Evolutionary conservation across 2,888 invertebrate genomes (phyloP).

Genomic region (Imbricaverruca yamaguchii): DNA sequence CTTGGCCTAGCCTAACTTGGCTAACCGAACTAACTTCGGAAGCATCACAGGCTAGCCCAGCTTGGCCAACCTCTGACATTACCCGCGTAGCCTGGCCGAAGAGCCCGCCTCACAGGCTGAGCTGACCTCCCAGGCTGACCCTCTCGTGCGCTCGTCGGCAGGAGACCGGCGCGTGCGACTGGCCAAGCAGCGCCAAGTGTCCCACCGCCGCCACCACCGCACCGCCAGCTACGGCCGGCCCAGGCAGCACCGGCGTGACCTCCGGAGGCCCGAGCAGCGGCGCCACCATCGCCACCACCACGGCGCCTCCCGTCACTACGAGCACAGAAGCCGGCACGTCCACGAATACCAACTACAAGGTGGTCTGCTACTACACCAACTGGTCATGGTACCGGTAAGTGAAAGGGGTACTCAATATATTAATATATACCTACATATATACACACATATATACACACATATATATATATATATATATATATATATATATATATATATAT

Average conservation of each 20-base stretch:
- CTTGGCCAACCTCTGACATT: neutral
- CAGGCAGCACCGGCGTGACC: neutral
- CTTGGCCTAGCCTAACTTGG: too few species aligned
- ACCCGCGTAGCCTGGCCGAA: neutral
- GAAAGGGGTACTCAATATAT: too few species aligned
- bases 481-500: too few species aligned
- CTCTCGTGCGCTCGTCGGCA: neutral
- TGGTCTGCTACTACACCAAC: constrained; percentile 79
- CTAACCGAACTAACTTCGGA: too few species aligned
- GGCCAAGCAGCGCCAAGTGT: constrained; percentile 66
- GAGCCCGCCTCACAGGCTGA: too few species aligned
- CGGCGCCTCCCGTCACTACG: constrained; percentile 31
- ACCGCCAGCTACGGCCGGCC: neutral
- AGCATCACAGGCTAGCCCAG: too few species aligned
- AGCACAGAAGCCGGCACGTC: constrained; percentile 8
- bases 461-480: too few species aligned
- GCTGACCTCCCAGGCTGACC: too few species aligned
- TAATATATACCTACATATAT: too few species aligned
- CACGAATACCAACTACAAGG: constrained; percentile 51
- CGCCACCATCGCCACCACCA: neutral
- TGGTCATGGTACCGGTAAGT: constrained; percentile 69
- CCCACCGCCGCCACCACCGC: neutral
- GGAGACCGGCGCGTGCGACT: constrained; percentile 60
- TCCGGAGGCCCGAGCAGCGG: neutral
- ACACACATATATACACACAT: too few species aligned